Evolutionary conservation across 1,140 invertebrate species (phyloP), one percentile per base, ranked within the genome.

Genomic region (Hylaeus volcanicus): DNA sequence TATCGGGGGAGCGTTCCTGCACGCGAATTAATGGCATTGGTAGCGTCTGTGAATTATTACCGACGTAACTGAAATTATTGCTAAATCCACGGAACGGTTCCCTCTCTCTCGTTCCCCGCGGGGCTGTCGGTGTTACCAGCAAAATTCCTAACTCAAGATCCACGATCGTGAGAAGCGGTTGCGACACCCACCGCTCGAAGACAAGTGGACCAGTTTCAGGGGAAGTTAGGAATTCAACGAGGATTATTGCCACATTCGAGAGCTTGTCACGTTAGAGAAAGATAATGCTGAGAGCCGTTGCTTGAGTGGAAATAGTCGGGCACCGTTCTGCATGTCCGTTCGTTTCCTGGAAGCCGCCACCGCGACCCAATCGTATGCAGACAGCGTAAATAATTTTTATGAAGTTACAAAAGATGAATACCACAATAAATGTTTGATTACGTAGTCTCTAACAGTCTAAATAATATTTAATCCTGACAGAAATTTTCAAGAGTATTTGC

Each of bases 171-270:
- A 74, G 71, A 79, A 74, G 53, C 63, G 6, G 53, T 79, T 79
- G 48, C 71, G n/a, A 70, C 65, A 77, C 12, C 45, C 37, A 53
- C 65, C 37, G 15, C 56, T 71, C 11, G 39, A 70, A 71, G 51
- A 81, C 60, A 63, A 83, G 72, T 81, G 72, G 77, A 72, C 82
- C 70, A 77, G 64, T 86, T 85, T 85, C 70, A 48, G 65, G 41
- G 43, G 68, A 74, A 73, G 71, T 73, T 61, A 48, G 56, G 43
- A 63, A 41, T 75, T 81, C 68, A 39, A 48, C 45, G 53, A 56
- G 58, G 61, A 73, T 75, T 66, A 61, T 82, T 64, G 48, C 55
- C 39, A 69, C 79, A 76, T 56, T 76, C 37, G 43, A 8, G 53
- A n/a, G 55, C 9, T 14, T 74, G 69, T 61, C 66, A 53, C 63